Evolutionary conservation across 1,140 invertebrate genomes (phyloP), one percentile per base, ranked within the genome.

Genomic region (Teleopsis dalmanni): DNA sequence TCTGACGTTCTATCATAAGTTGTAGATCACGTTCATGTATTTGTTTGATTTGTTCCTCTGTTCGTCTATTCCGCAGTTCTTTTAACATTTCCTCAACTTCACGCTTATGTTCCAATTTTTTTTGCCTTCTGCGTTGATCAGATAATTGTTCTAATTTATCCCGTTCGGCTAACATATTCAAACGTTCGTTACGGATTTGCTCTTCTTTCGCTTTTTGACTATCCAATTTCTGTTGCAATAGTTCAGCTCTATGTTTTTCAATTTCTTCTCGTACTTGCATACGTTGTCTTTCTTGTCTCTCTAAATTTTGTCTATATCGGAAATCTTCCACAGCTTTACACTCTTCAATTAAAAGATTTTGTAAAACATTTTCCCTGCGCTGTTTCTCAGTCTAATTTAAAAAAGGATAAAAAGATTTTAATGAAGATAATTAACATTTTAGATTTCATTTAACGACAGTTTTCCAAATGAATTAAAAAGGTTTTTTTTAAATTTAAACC

Each of bases 101-200:
- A n/a, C 40, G 37, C 16, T 41, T 40, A 47, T 56, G 54, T 42
- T 56, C 54, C 22, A 34, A 10, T 4, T 45, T 51, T 46, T 53
- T 56, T 35, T 23, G 29, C 4, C 54, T 40, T 4, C 48, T 38
- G 33, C 48, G 50, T 42, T 56, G 51, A 37, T 52, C 42, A 1
- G 54, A 50, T 4, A 56, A 35, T 37, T 48, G 48, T 16, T 53
- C 51, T 8, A 56, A 41, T 25, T 48, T 47, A 48, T 53, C 51
- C 18, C 47, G 51, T 49, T 56, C 51, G 1, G 51, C 51, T 22
- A 56, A 33, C 18, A 44, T 22, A 16, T 45, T 26, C 18, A 48
- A 29, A 43, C 46, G 41, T 26, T 56, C 51, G 21, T 48, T 41
- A 10, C 38, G 36, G 19, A 46, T 33, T 25, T 35, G 10, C 3